Evolutionary conservation across 2,113 vertebrate species (phyloP), one percentile per base, ranked within the genome.

Genomic region (Zingel zingel): DNA sequence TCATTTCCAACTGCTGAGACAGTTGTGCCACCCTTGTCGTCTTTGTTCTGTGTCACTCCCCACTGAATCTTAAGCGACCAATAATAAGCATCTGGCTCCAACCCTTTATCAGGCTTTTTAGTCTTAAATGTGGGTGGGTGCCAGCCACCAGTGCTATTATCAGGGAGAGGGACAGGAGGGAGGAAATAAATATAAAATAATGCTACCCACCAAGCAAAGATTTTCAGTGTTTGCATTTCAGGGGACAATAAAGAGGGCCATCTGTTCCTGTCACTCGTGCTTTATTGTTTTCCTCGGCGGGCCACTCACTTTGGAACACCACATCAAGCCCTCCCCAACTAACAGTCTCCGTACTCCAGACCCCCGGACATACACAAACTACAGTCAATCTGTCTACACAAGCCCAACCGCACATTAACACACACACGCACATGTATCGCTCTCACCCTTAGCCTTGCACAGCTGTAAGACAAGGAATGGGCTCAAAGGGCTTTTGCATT

Each of bases 181-280:
- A 82, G 79, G 81, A 94, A 92, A 94, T 92, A 94, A 93, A 94
- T 92, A 94, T 90, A 92, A 91, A 93, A 92, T 85, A 77, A 74
- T 80, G 56, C 86, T 88, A 86, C 83, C 86, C 90, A 92, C 91
- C 83, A 91, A 91, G 90, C 93, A 91, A 94, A 94, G 93, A 94
- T 91, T 94, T 92, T 94, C 91, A 92, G 89, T 93, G 90, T 95
- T 95, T 95, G 94, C 93, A 94, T 95, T 96, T 95, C 93, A 91
- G 88, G 90, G 89, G 91, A 95, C 93, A 94, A 94, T 95, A 95
- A 95, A 94, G 93, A 90, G 76, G 88, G 89, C 94, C 94, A 95
- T 94, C 95, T 96, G 95, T 94, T 94, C 91, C 86, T 95, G 93
- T 95, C 93, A 95, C 93, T 94, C 67, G 84, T 93, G 85, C 89